A percentile compares a stretch with the other conserved stretches of the same genome.
These are phyloP conservation scores for Brassicogethes aeneus DNA, from an alignment of 2,888 invertebrate species.

Conservation along the genomic window DNA sequence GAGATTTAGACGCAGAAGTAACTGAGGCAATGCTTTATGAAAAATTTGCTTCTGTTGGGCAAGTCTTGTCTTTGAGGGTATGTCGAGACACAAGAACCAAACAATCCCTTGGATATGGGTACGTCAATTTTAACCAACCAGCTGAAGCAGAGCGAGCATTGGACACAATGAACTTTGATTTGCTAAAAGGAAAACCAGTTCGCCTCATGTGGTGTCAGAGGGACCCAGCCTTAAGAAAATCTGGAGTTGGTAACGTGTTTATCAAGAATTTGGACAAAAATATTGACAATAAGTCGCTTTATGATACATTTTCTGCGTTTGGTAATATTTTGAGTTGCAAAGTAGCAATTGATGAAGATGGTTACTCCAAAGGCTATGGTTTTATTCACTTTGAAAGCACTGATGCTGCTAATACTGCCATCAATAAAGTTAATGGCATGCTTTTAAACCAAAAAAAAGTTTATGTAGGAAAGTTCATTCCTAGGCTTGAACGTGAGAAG, in stretches of 20 bases:
- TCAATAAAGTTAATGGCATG: slow-evolving; percentile 98
- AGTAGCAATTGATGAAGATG: slow-evolving; percentile 91
- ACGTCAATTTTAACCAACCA: slow-evolving; percentile 99
- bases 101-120: slow-evolving; percentile 97
- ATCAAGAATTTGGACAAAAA: slow-evolving; percentile 98
- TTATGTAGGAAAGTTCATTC: slow-evolving; percentile 95
- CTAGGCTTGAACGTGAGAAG: slow-evolving; percentile 93
- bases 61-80: slow-evolving; percentile 95
- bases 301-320: slow-evolving; percentile 98
- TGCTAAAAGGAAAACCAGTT: slow-evolving; percentile 93
- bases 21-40: slow-evolving; percentile 99
- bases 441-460: slow-evolving; percentile 97
- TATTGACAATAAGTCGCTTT: slow-evolving; percentile 99
- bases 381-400: slow-evolving; percentile 99
- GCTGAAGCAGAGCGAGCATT: slow-evolving; percentile 97
- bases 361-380: slow-evolving; percentile 92
- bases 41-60: slow-evolving; percentile 97
- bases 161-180: slow-evolving; percentile 99
- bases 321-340: slow-evolving; percentile 98
- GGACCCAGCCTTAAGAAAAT: slow-evolving; percentile 94
- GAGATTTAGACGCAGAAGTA: slow-evolving; percentile 95
- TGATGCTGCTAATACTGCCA: slow-evolving; percentile 93
- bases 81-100: slow-evolving; percentile 97
- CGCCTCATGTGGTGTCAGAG: slow-evolving; percentile 99
- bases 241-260: slow-evolving; percentile 98